Conservation (phyloP, 2,113 vertebrate genomes). For the Tetrax tetrax region DNA sequence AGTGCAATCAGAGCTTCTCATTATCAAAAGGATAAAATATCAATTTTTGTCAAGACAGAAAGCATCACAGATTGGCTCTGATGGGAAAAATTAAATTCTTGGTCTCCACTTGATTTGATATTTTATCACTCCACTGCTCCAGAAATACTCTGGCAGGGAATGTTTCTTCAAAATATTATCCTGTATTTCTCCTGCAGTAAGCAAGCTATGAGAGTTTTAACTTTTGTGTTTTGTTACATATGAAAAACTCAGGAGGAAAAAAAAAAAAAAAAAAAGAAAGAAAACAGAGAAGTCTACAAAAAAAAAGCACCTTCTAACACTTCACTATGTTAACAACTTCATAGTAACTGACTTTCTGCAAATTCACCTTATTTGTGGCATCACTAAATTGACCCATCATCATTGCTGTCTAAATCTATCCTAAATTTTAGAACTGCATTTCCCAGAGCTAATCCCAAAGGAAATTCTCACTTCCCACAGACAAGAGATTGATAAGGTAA, state of each 20-base stretch:
- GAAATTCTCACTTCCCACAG: neutral
- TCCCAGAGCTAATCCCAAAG: neutral
- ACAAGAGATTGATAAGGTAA: neutral
- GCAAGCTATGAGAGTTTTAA: conserved; percentile 27
- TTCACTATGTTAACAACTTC: neutral
- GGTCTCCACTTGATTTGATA: conserved; percentile 70
- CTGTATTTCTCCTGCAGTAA: conserved; percentile 44
- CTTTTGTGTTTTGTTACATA: neutral
- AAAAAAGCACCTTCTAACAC: neutral
- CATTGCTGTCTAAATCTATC: neutral
- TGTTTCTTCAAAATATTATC: conserved; percentile 20
- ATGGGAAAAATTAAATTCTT: conserved; percentile 75
- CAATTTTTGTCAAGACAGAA: conserved; percentile 75
- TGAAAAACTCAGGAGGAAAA: neutral
- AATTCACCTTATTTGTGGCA: neutral
- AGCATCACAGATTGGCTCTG: conserved; percentile 57
- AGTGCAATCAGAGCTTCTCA: conserved; percentile 62
- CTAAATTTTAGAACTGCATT: neutral
- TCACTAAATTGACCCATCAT: neutral
- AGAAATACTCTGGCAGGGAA: conserved; percentile 61
- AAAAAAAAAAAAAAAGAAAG: neutral
- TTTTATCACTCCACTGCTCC: conserved; percentile 69
- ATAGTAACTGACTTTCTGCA: neutral
- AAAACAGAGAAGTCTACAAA: neutral
- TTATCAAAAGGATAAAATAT: conserved; percentile 74